These are phyloP conservation scores for Procambarus clarkii DNA, from an alignment of 1,140 invertebrate species.

Conservation along the genomic window DNA sequence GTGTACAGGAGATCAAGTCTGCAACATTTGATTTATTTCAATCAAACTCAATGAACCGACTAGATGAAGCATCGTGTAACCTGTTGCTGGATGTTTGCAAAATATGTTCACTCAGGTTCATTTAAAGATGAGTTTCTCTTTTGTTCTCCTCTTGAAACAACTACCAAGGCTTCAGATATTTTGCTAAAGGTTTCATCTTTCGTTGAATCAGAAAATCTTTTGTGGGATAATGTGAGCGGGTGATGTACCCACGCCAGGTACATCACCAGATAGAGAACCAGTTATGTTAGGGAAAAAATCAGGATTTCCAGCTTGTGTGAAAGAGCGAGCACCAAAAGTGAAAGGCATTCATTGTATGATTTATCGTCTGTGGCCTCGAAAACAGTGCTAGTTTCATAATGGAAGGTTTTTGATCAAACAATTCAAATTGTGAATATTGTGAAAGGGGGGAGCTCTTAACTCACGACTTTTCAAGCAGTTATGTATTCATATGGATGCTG, in stretches of 20 bases:
- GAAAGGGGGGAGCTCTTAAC: not conserved
- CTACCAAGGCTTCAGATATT: slow-evolving; percentile 40
- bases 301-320: slow-evolving; percentile 35
- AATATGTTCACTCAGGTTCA: slow-evolving; percentile 15
- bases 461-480: slow-evolving; percentile 17
- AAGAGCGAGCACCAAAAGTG: slow-evolving; percentile 44
- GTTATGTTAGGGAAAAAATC: slow-evolving; percentile 35
- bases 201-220: slow-evolving; percentile 50
- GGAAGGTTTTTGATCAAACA: slow-evolving; percentile 1
- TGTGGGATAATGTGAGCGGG: slow-evolving; percentile 31
- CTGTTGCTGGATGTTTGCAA: slow-evolving; percentile 31
- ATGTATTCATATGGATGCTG: slow-evolving; percentile 1
- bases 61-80: slow-evolving; percentile 8
- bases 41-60: slow-evolving; percentile 20
- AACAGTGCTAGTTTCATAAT: not conserved
- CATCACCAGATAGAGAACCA: not conserved
- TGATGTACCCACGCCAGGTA: not conserved
- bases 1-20: slow-evolving; percentile 47
- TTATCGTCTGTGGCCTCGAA: not conserved
- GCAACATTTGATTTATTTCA: slow-evolving; percentile 29
- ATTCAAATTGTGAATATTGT: slow-evolving; percentile 22
- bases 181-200: slow-evolving; percentile 42
- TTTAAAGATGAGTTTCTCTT: slow-evolving; percentile 26
- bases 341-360: slow-evolving; percentile 23
- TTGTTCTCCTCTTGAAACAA: slow-evolving; percentile 36